Conservation (phyloP, 2,888 invertebrate species). For the Oscheius onirici region DNA sequence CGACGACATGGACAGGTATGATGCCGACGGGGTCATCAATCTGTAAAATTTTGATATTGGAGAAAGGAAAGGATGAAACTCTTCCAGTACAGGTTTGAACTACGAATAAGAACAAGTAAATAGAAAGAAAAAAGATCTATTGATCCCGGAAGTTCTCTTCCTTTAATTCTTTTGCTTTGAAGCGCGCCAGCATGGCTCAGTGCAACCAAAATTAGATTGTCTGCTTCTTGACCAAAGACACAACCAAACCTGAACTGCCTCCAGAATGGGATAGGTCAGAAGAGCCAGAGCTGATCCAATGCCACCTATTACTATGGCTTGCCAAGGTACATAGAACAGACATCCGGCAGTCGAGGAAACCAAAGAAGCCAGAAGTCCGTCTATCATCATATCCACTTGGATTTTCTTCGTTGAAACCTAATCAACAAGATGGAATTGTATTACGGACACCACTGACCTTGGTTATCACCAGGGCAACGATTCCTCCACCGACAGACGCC, state of each 20-base stretch:
- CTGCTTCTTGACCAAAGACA: not conserved
- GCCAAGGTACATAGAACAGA: slow-evolving; percentile 63
- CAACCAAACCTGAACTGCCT: slow-evolving; percentile 49
- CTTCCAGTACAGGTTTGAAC: no score
- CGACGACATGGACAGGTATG: slow-evolving; percentile 66
- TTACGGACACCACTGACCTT: slow-evolving; percentile 21
- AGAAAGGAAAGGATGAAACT: no score
- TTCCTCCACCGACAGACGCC: slow-evolving; percentile 52
- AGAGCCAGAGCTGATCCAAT: slow-evolving; percentile 63
- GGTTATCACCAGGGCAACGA: slow-evolving; percentile 25
- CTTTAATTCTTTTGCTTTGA: not conserved
- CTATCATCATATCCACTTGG: slow-evolving; percentile 66
- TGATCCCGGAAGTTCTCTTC: not conserved
- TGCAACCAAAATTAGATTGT: not conserved
- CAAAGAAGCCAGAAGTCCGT: slow-evolving; percentile 64
- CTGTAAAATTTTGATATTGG: no score
- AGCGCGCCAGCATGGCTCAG: not conserved
- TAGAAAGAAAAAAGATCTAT: no score
- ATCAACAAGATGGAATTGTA: not conserved
- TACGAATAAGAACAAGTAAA: no score
- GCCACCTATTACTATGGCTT: slow-evolving; percentile 61
- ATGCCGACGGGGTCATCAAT: slow-evolving; percentile 68
- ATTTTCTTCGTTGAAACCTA: slow-evolving; percentile 49
- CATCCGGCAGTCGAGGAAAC: slow-evolving; percentile 65
- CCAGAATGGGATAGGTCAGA: slow-evolving; percentile 59